phyloP scores from a whole-genome alignment of 2,113 vertebrate species.

The Atlantisia rogersi region DNA sequence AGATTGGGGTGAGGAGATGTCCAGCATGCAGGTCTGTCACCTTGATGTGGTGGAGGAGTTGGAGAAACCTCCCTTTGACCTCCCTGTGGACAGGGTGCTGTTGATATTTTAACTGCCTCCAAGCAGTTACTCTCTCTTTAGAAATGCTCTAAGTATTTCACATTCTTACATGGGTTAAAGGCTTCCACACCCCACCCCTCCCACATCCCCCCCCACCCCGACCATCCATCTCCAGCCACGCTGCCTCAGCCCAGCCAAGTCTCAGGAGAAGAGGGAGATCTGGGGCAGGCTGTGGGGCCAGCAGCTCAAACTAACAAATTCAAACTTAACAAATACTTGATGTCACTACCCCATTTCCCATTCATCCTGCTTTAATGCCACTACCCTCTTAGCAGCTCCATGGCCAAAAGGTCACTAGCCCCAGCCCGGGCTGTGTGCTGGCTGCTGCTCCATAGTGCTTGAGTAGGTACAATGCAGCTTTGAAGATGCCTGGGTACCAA shows the following conservation, averaged over 20 bases:
- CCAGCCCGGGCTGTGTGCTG: background rate
- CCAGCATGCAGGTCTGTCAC: background rate
- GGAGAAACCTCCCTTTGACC: background rate
- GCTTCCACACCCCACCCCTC: background rate
- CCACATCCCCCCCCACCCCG: background rate
- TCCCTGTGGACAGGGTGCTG: background rate
- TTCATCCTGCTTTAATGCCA: background rate
- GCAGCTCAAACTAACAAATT: background rate
- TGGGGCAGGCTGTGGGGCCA: background rate
- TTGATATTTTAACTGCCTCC: background rate
- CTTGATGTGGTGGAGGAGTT: background rate
- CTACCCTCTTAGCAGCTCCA: background rate
- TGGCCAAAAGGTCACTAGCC: background rate
- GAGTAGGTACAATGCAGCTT: background rate
- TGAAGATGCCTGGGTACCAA: fast-evolving
- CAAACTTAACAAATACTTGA: background rate
- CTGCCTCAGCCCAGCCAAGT: background rate
- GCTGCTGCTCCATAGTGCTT: background rate
- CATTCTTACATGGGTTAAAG: background rate
- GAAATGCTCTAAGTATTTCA: background rate
- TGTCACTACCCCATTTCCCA: background rate
- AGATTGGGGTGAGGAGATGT: background rate
- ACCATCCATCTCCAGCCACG: fast-evolving
- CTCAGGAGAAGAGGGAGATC: background rate
- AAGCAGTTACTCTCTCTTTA: background rate